Base-by-base conservation (phyloP, 2,797 vertebrate species). In the Danio albolineatus region DNA sequence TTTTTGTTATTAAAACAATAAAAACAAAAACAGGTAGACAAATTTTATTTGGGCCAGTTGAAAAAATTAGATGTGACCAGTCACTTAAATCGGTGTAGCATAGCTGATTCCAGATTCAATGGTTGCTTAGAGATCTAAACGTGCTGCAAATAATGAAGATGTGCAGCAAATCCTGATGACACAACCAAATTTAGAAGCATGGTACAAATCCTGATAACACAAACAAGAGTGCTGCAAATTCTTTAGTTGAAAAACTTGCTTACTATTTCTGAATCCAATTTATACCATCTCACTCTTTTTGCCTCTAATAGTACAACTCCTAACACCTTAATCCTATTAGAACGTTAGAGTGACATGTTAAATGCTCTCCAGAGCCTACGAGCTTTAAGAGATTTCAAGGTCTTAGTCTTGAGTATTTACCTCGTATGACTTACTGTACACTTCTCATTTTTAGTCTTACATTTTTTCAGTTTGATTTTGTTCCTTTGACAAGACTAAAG, bases 251-350 rank as follows among this genome's bases (percentile, higher is more conserved):
- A 1, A 28, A 28, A 28, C 28, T 28, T 28, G 28, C 28, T 28
- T 28, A 28, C 28, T 28, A 28, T 28, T 72, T 19, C 74, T 57
- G 73, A 81, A 73, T 84, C 71, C 59, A 43, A 44, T 76, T 79
- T 79, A 65, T 82, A 64, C 61, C 17, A 65, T 66, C 21, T 69
- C 9, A 21, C 19, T 57, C 53, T 51, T 44, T 73, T 73, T 66
- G 75, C 21, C 59, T 72, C 17, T 44, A 64, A 48, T 53, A n/a
- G 71, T 77, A 78, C 73, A 43, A 64, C 60, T 56, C 72, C 28
- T 59, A 81, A 76, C 78, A 71, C 89, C 84, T 84, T 90, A 93
- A 93, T 93, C 88, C 89, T 49, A 84, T 90, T 92, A 91, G 90
- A 92, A 91, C 92, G 85, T 89, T 79, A 91, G 90, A 90, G 86